A percentile compares a stretch with the other conserved stretches of the same genome.
Evolutionary conservation across 2,113 vertebrate species (phyloP).

Genomic region (Laterallus jamaicensis): DNA sequence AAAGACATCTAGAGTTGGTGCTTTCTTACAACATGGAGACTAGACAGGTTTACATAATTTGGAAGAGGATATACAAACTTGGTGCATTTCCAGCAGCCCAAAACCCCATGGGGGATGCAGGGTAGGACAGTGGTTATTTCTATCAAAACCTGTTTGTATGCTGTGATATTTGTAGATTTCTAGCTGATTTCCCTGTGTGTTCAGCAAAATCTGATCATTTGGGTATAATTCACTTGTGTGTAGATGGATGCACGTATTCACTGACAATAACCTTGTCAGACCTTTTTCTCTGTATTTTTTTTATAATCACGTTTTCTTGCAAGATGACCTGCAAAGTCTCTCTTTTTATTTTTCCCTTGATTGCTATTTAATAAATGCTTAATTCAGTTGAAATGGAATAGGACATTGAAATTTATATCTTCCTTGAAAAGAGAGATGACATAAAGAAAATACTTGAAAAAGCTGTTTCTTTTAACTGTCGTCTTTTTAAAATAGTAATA

Average conservation of each 20-base stretch:
- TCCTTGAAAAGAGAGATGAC: neutral
- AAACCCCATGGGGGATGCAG: neutral
- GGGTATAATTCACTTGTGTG: neutral
- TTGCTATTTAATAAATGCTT: neutral
- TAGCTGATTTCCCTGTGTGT: neutral
- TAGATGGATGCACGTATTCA: neutral
- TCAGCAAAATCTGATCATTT: neutral
- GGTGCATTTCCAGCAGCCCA: neutral
- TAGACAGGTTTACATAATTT: neutral
- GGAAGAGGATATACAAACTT: neutral
- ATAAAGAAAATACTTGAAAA: neutral
- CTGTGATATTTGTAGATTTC: neutral
- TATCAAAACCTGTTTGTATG: neutral
- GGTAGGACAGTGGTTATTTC: neutral
- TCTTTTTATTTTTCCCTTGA: neutral
- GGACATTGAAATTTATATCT: neutral
- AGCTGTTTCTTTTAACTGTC: neutral
- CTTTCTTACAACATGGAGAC: neutral
- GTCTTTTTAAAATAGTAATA: neutral
- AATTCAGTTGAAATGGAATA: neutral
- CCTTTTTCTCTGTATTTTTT: neutral
- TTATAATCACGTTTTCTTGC: neutral
- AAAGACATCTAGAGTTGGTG: accelerated
- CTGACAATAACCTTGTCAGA: neutral
- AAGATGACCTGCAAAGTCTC: neutral